Percentiles rank a stretch among this genome's conserved stretches.
Evolutionary conservation across 1,140 invertebrate genomes (phyloP).

Genomic region (Hylaeus anthracinus): DNA sequence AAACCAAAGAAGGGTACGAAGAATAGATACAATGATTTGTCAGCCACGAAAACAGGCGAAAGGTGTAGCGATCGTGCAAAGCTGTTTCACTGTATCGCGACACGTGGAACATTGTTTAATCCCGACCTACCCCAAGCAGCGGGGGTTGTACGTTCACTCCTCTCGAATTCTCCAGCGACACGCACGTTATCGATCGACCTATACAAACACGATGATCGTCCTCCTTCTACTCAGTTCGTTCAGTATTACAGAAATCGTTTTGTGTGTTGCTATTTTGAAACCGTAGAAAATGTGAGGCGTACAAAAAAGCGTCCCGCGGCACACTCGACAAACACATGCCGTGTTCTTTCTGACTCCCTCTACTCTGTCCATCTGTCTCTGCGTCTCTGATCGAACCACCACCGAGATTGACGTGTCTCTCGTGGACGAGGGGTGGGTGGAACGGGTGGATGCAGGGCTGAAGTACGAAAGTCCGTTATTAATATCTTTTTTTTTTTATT

Average conservation of each 20-base stretch:
- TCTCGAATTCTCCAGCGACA: conserved; percentile 6
- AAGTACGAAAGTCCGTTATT: conserved; percentile 27
- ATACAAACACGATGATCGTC: not conserved
- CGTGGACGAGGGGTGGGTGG: conserved; percentile 26
- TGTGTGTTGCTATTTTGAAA: conserved; percentile 38
- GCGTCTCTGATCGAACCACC: not conserved
- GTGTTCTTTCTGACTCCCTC: not conserved
- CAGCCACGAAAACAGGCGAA: too few species aligned
- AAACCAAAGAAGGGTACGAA: not conserved
- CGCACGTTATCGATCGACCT: not conserved
- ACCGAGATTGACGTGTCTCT: not conserved
- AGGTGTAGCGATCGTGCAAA: not conserved
- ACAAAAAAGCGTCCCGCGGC: conserved; percentile 65
- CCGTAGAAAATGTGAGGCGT: conserved; percentile 71
- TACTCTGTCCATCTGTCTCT: conserved; percentile 10
- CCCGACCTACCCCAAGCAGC: not conserved
- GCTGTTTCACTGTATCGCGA: not conserved
- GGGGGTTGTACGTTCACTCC: not conserved
- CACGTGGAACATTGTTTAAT: not conserved
- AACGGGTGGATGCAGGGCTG: conserved; percentile 29
- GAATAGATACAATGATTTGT: too few species aligned
- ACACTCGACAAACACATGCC: conserved; percentile 45
- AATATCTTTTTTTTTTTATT: not conserved
- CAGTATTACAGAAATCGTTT: not conserved
- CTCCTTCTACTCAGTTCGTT: not conserved